Evolutionary conservation across 2,113 vertebrate species (phyloP).

Genomic region (Xiphorhynchus elegans): DNA sequence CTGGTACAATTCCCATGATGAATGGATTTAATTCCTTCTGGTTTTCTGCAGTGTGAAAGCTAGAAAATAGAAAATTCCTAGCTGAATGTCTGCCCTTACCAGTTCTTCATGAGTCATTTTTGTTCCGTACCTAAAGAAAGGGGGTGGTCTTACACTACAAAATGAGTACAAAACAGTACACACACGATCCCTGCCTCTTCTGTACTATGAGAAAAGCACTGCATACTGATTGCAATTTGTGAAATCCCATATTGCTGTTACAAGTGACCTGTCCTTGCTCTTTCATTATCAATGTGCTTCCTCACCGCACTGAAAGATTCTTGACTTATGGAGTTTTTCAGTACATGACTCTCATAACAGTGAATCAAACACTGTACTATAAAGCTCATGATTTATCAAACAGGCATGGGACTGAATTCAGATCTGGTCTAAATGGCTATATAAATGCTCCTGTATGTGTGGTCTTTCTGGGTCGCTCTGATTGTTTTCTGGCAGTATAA

Average conservation of each 20-base stretch:
- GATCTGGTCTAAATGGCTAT: background rate
- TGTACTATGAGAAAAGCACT: background rate
- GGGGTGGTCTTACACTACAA: background rate
- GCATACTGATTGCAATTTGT: background rate
- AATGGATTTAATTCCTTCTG: background rate
- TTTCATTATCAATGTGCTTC: constrained; percentile 7
- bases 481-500: background rate
- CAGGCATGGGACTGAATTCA: background rate
- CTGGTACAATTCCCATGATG: background rate
- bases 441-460: background rate
- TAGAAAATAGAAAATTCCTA: background rate
- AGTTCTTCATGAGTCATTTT: background rate
- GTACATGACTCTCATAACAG: constrained; percentile 5
- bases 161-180: background rate
- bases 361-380: constrained; percentile 29
- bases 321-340: constrained; percentile 19
- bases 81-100: background rate
- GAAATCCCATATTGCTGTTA: background rate
- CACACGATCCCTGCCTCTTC: background rate
- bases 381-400: constrained; percentile 32
- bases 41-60: background rate
- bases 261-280: constrained; percentile 19
- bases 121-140: background rate
- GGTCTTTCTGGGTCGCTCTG: constrained; percentile 23
- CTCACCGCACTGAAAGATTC: background rate